Base-by-base conservation (phyloP, 2,113 vertebrate species). In the Noctilio leporinus region DNA sequence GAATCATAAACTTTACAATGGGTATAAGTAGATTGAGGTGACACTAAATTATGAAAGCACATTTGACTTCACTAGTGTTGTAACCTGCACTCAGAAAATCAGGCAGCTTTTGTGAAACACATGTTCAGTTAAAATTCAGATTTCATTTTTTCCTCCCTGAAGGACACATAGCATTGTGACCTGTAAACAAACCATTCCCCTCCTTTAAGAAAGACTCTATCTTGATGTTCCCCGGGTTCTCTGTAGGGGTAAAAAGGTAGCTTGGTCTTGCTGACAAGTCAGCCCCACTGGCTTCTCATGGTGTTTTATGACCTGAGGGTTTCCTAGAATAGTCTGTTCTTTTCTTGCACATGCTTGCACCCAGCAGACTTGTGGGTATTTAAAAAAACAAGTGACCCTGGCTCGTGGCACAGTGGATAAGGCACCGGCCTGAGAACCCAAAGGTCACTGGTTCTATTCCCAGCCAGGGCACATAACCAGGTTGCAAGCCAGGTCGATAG, bases 1-100 rank as follows among this genome's bases (percentile, higher is more conserved):
- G 81, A 96, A 70, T 95, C 90, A 83, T 86, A 96, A 96, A 93
- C 76, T 94, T 97, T 75, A 43, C 86, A 96, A 78, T 55, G 88
- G 96, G 81, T 40, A 45, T 10, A 96, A 55, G 62, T 88, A 85
- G 59, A 38, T 53, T 95, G 96, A 91, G 88, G 75, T 83, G 93
- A 89, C 70, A 92, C 15, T 91, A 87, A 90, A 84, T 82, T 94
- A 96, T 16, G 84, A 55, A 89, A 35, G 33, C 19, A 35, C 17
- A 10, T 83, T 77, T 84, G 38, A 64, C 40, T 84, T 96, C 10
- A 4, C 40, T 51, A 59, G n/a, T 62, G 70, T 19, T 64, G 20
- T 35, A 84, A 83, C 88, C 49, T 64, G 16, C 2, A 49, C 19
- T 51, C 47, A n/a, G 55, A 86, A 80, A 43, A 87, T 20, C 33